A percentile compares a stretch with the other conserved stretches of the same genome.
These are phyloP conservation scores for Danio tinwini DNA, from an alignment of 2,797 vertebrate species.

Conservation along the genomic window DNA sequence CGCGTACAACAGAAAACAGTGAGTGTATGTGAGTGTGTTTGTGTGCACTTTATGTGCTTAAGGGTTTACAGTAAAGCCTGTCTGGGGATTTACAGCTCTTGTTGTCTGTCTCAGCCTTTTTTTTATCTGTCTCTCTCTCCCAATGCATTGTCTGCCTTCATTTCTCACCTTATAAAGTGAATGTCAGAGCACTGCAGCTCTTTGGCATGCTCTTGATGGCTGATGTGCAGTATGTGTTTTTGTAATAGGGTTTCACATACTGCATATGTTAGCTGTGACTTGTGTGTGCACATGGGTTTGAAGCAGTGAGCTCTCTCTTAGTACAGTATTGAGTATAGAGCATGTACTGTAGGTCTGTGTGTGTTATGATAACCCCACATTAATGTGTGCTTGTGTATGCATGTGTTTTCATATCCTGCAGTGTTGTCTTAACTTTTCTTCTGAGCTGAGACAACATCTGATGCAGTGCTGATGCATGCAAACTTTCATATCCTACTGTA, in stretches of 20 bases:
- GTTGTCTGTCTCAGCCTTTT: constrained; percentile 23
- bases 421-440: constrained; percentile 6
- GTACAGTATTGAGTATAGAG: not conserved
- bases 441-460: not conserved
- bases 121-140: not conserved
- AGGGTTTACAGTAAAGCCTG: constrained; percentile 47
- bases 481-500: constrained; percentile 12
- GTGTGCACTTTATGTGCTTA: constrained; percentile 8
- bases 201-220: not conserved
- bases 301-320: not conserved
- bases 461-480: not conserved
- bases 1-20: not conserved
- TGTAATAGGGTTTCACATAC: not conserved
- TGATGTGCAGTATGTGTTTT: not conserved
- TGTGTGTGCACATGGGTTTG: not conserved
- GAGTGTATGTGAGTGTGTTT: constrained; percentile 6
- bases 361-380: constrained; percentile 8
- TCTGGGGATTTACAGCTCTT: constrained; percentile 46
- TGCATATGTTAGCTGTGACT: no score
- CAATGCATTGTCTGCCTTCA: not conserved
- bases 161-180: not conserved
- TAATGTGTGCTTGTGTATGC: not conserved
- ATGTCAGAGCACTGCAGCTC: not conserved
- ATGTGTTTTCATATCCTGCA: constrained; percentile 1
- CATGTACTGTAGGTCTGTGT: no score